Conservation (phyloP, 2,888 invertebrate genomes). For the Dryobota labecula region DNA sequence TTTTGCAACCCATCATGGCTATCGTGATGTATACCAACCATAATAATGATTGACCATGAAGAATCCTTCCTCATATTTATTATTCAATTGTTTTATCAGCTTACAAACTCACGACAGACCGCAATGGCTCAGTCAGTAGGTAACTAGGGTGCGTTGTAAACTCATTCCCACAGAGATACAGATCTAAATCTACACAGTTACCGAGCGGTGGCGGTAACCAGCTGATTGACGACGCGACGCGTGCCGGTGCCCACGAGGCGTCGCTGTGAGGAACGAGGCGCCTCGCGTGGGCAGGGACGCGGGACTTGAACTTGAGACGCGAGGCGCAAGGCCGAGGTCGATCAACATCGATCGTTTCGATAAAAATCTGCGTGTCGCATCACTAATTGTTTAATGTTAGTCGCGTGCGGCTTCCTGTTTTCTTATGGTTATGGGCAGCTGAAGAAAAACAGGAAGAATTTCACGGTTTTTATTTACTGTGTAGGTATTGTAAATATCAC, state of each 20-base stretch:
- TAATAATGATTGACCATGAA: not conserved
- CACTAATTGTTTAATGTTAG: conserved; percentile 23
- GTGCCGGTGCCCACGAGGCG: conserved; percentile 14
- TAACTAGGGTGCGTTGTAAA: conserved; percentile 29
- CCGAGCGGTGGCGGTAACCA: conserved; percentile 18
- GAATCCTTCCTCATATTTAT: not conserved
- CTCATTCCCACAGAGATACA: conserved; percentile 52
- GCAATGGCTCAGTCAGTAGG: conserved; percentile 33
- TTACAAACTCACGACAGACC: not conserved
- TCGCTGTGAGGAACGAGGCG: conserved; percentile 13
- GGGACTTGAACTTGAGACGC: conserved; percentile 40
- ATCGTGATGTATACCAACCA: not conserved
- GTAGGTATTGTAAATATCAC: not conserved
- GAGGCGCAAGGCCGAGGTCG: conserved; percentile 43
- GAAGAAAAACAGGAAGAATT: conserved; percentile 14
- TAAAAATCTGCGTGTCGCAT: conserved; percentile 21
- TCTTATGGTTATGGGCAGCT: not conserved
- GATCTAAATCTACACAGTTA: conserved; percentile 45
- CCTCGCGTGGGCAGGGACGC: conserved; percentile 17
- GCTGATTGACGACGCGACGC: conserved; percentile 52
- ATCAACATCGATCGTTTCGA: conserved; percentile 18
- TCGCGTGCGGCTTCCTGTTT: conserved; percentile 21
- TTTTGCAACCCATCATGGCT: not conserved
- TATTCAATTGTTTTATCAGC: conserved; percentile 3
- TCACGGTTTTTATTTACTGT: not conserved